These are phyloP conservation scores for Musca vetustissima DNA, from an alignment of 1,140 invertebrate genomes.

Conservation along the genomic window DNA sequence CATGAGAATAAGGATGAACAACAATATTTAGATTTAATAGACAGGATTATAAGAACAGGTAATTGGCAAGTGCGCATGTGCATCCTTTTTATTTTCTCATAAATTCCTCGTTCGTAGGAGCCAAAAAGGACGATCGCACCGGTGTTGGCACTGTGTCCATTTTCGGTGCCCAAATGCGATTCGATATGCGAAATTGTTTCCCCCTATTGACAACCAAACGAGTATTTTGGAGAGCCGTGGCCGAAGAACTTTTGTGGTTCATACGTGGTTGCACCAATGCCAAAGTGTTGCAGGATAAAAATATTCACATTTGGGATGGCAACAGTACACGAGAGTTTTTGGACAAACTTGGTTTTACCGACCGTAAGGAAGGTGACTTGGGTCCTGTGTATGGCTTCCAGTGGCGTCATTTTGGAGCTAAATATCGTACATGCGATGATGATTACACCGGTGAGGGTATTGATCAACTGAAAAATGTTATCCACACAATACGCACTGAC, in stretches of 20 bases:
- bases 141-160: constrained; percentile 85
- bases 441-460: constrained; percentile 88
- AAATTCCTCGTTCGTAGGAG: constrained; percentile 58
- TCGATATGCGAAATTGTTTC: constrained; percentile 78
- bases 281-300: constrained; percentile 80
- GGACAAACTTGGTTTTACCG: constrained; percentile 81
- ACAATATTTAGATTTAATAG: constrained; percentile 47
- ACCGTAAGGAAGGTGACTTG: constrained; percentile 92
- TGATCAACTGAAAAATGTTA: constrained; percentile 83
- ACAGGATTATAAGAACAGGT: constrained; percentile 37
- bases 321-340: constrained; percentile 92
- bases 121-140: constrained; percentile 79
- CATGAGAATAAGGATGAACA: constrained; percentile 36
- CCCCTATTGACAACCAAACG: constrained; percentile 96
- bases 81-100: neutral
- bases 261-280: constrained; percentile 92
- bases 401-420: constrained; percentile 97
- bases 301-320: constrained; percentile 96
- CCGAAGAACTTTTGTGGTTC: constrained; percentile 97
- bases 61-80: constrained; percentile 25
- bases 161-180: constrained; percentile 93
- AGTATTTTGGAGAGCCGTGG: constrained; percentile 91
- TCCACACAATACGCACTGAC: constrained; percentile 78
- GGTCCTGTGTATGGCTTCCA: constrained; percentile 99
- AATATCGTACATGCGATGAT: constrained; percentile 82